A percentile compares a stretch with the other conserved stretches of the same genome.
phyloP scores from a whole-genome alignment of 2,113 vertebrate species.

The Zingel zingel region DNA sequence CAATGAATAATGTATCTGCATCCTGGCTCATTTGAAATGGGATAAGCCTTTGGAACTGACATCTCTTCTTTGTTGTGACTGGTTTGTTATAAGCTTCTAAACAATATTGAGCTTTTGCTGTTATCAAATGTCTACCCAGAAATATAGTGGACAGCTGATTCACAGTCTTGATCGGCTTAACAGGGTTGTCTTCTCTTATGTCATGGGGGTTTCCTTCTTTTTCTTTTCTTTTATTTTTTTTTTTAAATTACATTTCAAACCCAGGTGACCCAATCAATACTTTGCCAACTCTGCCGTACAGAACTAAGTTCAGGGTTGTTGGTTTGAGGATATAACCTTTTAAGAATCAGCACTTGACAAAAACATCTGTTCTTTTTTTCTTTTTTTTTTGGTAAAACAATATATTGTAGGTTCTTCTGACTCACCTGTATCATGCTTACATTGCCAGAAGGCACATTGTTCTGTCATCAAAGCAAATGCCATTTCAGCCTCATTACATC shows the following conservation, averaged over 20 bases:
- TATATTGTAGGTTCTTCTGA: not conserved
- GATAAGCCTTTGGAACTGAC: slow-evolving; percentile 2
- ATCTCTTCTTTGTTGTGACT: slow-evolving; percentile 20
- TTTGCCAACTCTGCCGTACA: slow-evolving; percentile 39
- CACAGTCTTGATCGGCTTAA: slow-evolving; percentile 55
- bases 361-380: not conserved
- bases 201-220: slow-evolving; percentile 6
- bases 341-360: slow-evolving; percentile 3
- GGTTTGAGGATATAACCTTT: slow-evolving; percentile 31
- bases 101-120: slow-evolving; percentile 31
- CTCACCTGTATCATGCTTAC: slow-evolving; percentile 29
- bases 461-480: slow-evolving; percentile 28
- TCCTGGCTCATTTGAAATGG: slow-evolving; percentile 12
- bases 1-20: slow-evolving; percentile 16
- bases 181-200: slow-evolving; percentile 47
- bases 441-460: slow-evolving; percentile 25
- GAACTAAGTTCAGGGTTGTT: slow-evolving; percentile 41
- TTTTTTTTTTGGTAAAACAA: slow-evolving; percentile 23
- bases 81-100: slow-evolving; percentile 18
- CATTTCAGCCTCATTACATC: slow-evolving; percentile 48
- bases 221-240: not conserved
- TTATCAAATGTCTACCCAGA: slow-evolving; percentile 34
- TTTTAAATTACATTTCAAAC: slow-evolving; percentile 62
- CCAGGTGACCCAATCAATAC: slow-evolving; percentile 68
- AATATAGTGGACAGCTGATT: slow-evolving; percentile 54